Evolutionary conservation across 2,797 vertebrate species (phyloP), one percentile per base, ranked within the genome.

Genomic region (Philypnodon macrostomus): DNA sequence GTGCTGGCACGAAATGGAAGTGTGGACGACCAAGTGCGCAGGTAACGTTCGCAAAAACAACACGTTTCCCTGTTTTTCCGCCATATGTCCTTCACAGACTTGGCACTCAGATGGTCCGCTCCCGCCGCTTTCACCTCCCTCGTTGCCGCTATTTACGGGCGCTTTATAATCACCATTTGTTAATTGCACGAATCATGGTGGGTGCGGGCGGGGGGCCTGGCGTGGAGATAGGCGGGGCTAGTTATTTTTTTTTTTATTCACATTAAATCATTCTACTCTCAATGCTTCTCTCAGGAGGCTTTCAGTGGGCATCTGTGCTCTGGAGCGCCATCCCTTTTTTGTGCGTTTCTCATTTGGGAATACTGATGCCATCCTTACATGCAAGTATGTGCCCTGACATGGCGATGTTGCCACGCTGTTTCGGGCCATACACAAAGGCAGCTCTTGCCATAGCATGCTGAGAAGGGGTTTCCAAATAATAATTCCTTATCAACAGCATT

Each of bases 1-100:
- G 80, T 49, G 51, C 81, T 87, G 89, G 85, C 87, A 87, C 67
- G 83, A 90, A 89, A 91, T 89, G 89, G 89, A 89, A 88, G 87
- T 83, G 83, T 83, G 83, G 65, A 77, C 61, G 72, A 81, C 77
- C 74, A 60, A n/a, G n/a, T n/a, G 56, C 70, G 81, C 87, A 91
- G 90, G 89, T 90, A 91, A 85, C 75, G 67, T 56, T n/a, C 55
- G 51, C 39, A 41, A 41, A 41, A 50, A 63, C 76, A 58, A 67
- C 53, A 31, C 48, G 1, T 53, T 18, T 74, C 21, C 70, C 67
- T 67, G 10, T 69, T 53, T n/a, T n/a, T n/a, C 44, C 45, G 37
- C 55, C 57, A 52, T 50, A 34, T 62, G 19, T 24, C 31, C 19
- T 40, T 54, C 30, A 23, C 50, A 18, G 33, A 44, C 38, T 8